Evolutionary conservation across 2,888 invertebrate species (phyloP).

Genomic region (Himalopsyche tibetana): DNA sequence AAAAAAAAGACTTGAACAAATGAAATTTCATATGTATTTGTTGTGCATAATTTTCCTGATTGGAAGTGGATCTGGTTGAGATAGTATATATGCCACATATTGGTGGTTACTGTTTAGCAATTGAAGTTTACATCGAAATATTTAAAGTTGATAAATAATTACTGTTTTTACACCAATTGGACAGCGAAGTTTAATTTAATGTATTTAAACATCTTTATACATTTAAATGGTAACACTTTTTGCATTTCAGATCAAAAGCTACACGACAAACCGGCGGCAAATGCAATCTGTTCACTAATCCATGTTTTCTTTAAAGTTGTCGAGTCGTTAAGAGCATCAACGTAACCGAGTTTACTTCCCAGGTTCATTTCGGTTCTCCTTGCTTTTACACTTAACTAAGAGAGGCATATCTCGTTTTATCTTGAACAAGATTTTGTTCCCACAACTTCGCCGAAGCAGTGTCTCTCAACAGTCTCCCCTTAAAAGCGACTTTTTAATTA

Average conservation of each 20-base stretch:
- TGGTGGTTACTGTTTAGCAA: too few species aligned
- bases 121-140: too few species aligned
- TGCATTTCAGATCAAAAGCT: background rate
- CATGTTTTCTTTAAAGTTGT: slow-evolving; percentile 15
- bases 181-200: too few species aligned
- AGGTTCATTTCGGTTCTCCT: slow-evolving; percentile 26
- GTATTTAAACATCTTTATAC: too few species aligned
- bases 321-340: slow-evolving; percentile 21
- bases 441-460: background rate
- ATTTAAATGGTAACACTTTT: background rate
- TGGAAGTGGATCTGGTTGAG: too few species aligned
- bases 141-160: too few species aligned
- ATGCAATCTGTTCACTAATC: background rate
- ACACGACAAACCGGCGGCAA: background rate
- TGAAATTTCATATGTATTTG: too few species aligned
- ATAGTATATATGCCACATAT: too few species aligned
- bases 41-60: too few species aligned
- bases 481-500: too few species aligned
- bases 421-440: slow-evolving; percentile 26
- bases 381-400: slow-evolving; percentile 18
- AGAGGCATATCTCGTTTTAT: slow-evolving; percentile 30
- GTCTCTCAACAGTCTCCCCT: background rate
- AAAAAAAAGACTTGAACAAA: too few species aligned
- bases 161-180: too few species aligned
- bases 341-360: slow-evolving; percentile 10